phyloP scores from a whole-genome alignment of 2,888 invertebrate genomes.

The Meloe dianella region DNA sequence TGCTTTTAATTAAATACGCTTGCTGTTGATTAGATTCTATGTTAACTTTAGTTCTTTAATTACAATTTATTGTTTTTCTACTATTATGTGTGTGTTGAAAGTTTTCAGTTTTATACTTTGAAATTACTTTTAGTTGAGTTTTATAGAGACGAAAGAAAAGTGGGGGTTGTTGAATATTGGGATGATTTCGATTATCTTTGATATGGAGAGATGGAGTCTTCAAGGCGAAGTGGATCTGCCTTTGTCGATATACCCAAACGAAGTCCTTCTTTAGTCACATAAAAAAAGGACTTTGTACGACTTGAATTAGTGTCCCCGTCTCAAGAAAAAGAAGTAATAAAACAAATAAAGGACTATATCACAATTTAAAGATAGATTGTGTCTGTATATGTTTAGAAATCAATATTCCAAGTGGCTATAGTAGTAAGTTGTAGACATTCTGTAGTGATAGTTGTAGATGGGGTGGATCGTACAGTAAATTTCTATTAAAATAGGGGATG shows the following conservation, averaged over 20 bases:
- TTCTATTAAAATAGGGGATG: conserved; percentile 20
- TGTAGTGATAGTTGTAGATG: not conserved
- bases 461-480: conserved; percentile 11
- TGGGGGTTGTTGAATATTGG: not conserved
- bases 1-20: not conserved
- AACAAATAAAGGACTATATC: not conserved
- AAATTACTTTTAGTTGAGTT: conserved; percentile 12
- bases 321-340: not conserved
- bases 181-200: not conserved
- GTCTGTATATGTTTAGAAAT: conserved; percentile 13
- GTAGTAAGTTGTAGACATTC: conserved; percentile 16
- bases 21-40: not conserved
- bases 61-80: conserved; percentile 26
- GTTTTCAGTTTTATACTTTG: not conserved
- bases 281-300: not conserved
- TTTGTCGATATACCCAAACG: not conserved
- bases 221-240: not conserved
- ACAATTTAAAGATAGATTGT: not conserved
- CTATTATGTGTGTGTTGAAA: conserved; percentile 13
- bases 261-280: not conserved
- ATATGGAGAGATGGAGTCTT: not conserved
- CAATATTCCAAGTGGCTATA: conserved; percentile 19
- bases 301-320: not conserved
- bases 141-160: not conserved
- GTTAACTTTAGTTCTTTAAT: conserved; percentile 13